Evolutionary conservation across 2,888 invertebrate genomes (phyloP).

Genomic region (Poecilobothrus nobilitatus): DNA sequence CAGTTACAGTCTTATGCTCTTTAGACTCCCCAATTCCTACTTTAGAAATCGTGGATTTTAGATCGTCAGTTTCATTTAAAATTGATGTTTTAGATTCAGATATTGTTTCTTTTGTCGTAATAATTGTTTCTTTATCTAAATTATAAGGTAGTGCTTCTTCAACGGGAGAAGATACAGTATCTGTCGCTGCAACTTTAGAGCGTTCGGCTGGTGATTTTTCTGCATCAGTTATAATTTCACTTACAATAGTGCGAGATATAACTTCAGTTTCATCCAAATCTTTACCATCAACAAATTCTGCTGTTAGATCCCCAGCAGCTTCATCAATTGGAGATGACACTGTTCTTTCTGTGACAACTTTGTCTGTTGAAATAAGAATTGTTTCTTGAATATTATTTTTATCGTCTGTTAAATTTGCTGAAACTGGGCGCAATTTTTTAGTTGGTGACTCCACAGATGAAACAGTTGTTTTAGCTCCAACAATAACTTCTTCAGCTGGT

Average conservation of each 20-base stretch:
- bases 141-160: background rate
- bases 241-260: background rate
- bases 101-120: background rate
- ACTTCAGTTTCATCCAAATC: conserved; percentile 9
- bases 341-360: conserved; percentile 17
- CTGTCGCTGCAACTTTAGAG: background rate
- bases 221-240: background rate
- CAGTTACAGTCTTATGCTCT: background rate
- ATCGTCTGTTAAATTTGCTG: too few species aligned
- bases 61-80: background rate
- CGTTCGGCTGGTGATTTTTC: background rate
- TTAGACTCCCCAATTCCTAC: background rate
- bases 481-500: too few species aligned
- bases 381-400: background rate
- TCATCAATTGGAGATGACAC: conserved; percentile 22
- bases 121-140: background rate
- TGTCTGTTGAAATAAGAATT: conserved; percentile 12
- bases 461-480: conserved; percentile 3
- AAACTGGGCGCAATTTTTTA: conserved; percentile 7
- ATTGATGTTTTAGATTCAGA: background rate
- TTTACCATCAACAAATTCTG: conserved; percentile 17
- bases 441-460: conserved; percentile 19
- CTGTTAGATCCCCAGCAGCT: conserved; percentile 12
- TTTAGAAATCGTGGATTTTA: background rate
- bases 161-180: background rate